Base-by-base conservation (phyloP, 1,140 invertebrate species). In the Diploscapter pachys region DNA sequence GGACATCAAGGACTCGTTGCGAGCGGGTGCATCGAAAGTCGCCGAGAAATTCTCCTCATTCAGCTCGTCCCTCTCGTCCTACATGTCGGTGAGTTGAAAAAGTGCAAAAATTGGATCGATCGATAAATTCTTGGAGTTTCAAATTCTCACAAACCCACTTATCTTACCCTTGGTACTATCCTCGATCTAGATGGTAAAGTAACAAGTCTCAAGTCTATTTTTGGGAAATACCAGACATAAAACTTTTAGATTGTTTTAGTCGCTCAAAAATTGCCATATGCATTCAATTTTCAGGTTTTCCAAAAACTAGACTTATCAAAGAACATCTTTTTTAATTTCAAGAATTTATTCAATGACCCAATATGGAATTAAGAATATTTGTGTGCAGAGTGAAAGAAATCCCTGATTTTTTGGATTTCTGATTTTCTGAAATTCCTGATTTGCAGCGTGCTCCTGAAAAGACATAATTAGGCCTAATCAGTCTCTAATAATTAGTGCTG, bases 1-100 rank as follows among this genome's bases (percentile, higher is more conserved):
- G 78, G 95, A 98, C 83, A 93, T 98, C 0, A 93, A 93, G 85
- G 95, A 98, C 87, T 95, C 94, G 80, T 93, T 99, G 6, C 91
- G 91, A 80, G 92, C 95, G 86, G 95, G 95, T 71, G 95, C 98
- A 53, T 94, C 92, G 71, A 96, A 95, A 89, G 95, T 98, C 71
- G 95, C 96, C 55, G 95, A 93, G 4, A 92, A 92, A 83, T 87
- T 98, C 11, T 96, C 94, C 80, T 94, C 91, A 74, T 87, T 98
- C 73, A 95, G 95, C 68, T 96, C 92, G 88, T 98, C 78, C 13
- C 66, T 79, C 48, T 62, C 71, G n/a, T 71, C 71, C 62, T 65
- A 68, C 63, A 63, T 75, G 62, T 54, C 75, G 57, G 69, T 75
- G 66, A 62, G 69, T 59, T 6, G 31, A 31, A 31, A 31, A 31